A percentile compares a stretch with the other conserved stretches of the same genome.
These are phyloP conservation scores for Spodoptera litura DNA, from an alignment of 1,140 invertebrate genomes.

Conservation along the genomic window DNA sequence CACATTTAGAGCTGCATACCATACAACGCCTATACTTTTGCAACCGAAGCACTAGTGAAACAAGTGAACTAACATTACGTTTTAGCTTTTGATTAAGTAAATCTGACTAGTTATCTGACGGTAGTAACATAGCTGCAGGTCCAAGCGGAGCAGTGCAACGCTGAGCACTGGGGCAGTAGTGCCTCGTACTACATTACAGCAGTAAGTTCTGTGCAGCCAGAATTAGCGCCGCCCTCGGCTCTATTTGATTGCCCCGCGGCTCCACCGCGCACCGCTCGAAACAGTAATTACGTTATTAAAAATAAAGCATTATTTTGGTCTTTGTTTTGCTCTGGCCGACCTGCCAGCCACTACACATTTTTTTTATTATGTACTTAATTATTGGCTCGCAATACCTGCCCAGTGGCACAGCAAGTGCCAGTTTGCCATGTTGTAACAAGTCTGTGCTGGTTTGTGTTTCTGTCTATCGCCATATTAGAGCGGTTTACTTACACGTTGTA, in stretches of 20 bases:
- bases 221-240: conserved; percentile 35
- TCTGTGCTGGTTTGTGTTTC: not conserved
- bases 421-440: not conserved
- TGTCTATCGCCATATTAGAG: no score
- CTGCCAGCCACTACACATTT: conserved; percentile 24
- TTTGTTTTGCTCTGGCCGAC: conserved; percentile 49
- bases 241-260: conserved; percentile 28
- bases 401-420: no score
- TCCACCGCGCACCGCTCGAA: conserved; percentile 28
- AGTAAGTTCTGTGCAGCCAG: not conserved
- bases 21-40: no score
- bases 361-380: conserved; percentile 62
- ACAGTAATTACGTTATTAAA: conserved; percentile 60
- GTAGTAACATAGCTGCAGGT: no score
- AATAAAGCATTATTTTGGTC: conserved; percentile 53
- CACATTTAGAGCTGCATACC: no score
- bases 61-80: no score
- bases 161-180: not conserved
- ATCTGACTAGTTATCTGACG: no score
- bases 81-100: no score
- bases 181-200: not conserved
- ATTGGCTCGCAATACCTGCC: conserved; percentile 19
- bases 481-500: not conserved
- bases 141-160: not conserved
- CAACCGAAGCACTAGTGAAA: no score